Conservation (phyloP, 1,140 invertebrate species). For the Achatina immaculata region DNA sequence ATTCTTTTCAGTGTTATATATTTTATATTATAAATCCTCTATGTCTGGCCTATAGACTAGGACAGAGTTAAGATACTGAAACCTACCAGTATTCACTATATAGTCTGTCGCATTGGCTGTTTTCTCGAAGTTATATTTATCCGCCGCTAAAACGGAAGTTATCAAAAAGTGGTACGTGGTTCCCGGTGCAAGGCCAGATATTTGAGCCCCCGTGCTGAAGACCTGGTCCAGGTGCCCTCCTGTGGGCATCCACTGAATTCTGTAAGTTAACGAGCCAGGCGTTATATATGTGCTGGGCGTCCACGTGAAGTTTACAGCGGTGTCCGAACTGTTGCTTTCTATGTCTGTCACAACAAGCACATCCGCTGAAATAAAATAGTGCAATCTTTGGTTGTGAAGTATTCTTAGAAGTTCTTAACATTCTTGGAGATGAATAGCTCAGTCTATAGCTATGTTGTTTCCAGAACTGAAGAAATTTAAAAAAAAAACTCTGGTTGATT, state of each 20-base stretch:
- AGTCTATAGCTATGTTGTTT: too few relatives aligned
- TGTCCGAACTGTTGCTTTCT: neutral
- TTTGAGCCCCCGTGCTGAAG: neutral
- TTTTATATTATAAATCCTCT: too few relatives aligned
- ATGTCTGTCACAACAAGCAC: neutral
- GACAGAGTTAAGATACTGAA: too few relatives aligned
- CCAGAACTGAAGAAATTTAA: too few relatives aligned
- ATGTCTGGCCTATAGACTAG: too few relatives aligned
- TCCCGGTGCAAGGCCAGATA: neutral
- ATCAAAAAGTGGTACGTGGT: neutral
- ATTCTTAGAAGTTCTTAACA: too few relatives aligned
- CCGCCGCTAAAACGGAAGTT: neutral
- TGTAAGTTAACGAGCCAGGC: neutral
- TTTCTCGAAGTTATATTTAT: neutral
- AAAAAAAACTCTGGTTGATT: too few relatives aligned
- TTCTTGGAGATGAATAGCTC: too few relatives aligned
- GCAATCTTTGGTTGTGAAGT: too few relatives aligned
- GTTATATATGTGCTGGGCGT: neutral
- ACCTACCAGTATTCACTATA: neutral
- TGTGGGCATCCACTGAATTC: neutral
- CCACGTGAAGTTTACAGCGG: neutral
- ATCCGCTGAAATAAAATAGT: neutral
- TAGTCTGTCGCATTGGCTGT: neutral
- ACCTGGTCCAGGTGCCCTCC: neutral
- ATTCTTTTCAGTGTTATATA: too few relatives aligned